Evolutionary conservation across 2,113 vertebrate species (phyloP).

Genomic region (Sinosuthora webbiana): DNA sequence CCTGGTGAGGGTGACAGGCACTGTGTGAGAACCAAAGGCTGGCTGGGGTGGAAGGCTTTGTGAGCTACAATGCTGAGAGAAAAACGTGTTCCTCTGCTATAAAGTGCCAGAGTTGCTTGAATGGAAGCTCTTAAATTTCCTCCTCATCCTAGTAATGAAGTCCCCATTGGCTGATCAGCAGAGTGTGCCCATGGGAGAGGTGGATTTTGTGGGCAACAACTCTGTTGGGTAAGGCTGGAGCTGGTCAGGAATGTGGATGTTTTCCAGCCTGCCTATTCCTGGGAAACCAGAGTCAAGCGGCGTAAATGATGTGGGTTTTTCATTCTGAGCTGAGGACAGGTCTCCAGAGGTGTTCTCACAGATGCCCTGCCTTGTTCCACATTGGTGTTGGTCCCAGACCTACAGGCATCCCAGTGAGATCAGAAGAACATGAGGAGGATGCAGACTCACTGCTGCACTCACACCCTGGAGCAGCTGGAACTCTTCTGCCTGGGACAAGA

Average conservation of each 20-base stretch:
- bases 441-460: background rate
- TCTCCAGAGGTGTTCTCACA: background rate
- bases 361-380: too few species aligned
- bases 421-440: fast-evolving
- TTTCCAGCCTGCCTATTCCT: fast-evolving
- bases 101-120: background rate
- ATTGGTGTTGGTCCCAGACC: fast-evolving
- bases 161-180: fast-evolving
- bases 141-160: background rate
- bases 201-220: background rate
- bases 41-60: background rate
- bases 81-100: background rate
- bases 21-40: background rate
- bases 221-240: background rate
- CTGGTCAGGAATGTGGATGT: background rate
- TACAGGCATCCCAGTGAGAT: background rate
- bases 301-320: background rate
- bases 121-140: background rate
- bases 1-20: background rate
- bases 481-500: background rate
- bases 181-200: background rate
- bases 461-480: background rate
- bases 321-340: background rate
- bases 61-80: background rate
- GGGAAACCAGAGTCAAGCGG: background rate